Evolutionary conservation across 2,888 invertebrate genomes (phyloP), one percentile per base, ranked within the genome.

Genomic region (Agrochola macilenta): DNA sequence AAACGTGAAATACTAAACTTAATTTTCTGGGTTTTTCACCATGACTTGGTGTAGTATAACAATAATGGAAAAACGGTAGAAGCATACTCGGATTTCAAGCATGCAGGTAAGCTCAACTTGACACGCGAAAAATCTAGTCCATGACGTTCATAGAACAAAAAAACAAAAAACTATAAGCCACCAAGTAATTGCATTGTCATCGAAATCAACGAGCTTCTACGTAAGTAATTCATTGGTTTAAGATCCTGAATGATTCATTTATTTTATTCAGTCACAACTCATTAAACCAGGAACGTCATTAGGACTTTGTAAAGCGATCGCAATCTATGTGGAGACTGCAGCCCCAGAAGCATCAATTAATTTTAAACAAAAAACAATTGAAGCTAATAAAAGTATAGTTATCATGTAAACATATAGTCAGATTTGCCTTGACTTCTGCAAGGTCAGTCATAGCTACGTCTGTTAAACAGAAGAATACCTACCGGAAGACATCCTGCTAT

Each of bases 161-260:
- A 5, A 58, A 23, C 4, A 60, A 66, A 49, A 57, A 64, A 12
- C 23, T 14, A 57, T 26, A 66, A n/a, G 14, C 52, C 30, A 52
- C 14, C 35, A n/a, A n/a, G 12, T 39, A 39, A n/a, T 20, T 49
- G 49, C 61, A 65, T 54, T 30, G 43, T 78, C 58, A 78, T 72
- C 58, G 30, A 0, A 57, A 69, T 46, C 46, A 17, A 69, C n/a
- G 52, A 54, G n/a, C 0, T 7, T 17, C 7, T 11, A 30, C 39
- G 39, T 77, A 14, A 76, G 46, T 26, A 76, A 43, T 30, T 30
- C 68, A 57, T 69, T 54, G 4, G 35, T 69, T 54, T 61, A 61
- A 69, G 23, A 69, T 69, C 76, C 69, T 76, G 46, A 46, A 63
- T 76, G 54, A 76, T 63, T 69, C 35, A 26, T 69, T 35, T 1